Conservation (phyloP, 2,888 invertebrate genomes). For the Stenoptilia bipunctidactyla region DNA sequence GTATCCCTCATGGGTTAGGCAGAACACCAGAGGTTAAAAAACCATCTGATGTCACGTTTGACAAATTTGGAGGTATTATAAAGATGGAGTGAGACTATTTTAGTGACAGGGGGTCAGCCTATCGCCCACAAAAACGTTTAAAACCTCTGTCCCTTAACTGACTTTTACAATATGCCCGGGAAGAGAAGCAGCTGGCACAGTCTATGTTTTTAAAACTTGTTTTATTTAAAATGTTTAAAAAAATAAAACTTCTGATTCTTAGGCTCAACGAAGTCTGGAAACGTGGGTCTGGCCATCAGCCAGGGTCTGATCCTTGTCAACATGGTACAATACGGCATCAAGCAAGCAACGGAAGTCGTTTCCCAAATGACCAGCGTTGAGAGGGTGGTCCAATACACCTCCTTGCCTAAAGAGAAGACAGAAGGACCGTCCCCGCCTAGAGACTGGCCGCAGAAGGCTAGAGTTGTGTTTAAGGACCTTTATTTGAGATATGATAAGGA, state of each 20-base stretch:
- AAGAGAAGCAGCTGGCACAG: too few species aligned
- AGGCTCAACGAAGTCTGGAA: conserved; percentile 73
- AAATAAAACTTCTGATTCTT: conserved; percentile 4
- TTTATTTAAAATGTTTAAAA: too few species aligned
- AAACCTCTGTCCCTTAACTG: too few species aligned
- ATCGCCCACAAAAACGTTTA: too few species aligned
- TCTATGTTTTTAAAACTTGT: too few species aligned
- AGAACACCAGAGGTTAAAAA: too few species aligned
- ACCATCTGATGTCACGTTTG: too few species aligned
- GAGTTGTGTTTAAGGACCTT: conserved; percentile 72
- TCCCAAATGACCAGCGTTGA: conserved; percentile 88
- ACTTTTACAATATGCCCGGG: too few species aligned
- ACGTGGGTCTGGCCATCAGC: conserved; percentile 80
- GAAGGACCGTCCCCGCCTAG: conserved; percentile 71
- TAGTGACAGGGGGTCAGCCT: too few species aligned
- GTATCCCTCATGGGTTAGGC: too few species aligned
- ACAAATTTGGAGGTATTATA: too few species aligned
- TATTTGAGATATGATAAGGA: conserved; percentile 74
- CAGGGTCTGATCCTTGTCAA: conserved; percentile 81
- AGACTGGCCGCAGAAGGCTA: conserved; percentile 75
- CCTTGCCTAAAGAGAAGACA: conserved; percentile 78
- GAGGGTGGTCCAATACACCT: conserved; percentile 82
- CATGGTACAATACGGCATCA: conserved; percentile 85
- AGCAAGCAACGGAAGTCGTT: conserved; percentile 82
- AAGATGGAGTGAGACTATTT: too few species aligned